Base-by-base conservation (phyloP, 2,888 invertebrate genomes). In the Gibbula magus region DNA sequence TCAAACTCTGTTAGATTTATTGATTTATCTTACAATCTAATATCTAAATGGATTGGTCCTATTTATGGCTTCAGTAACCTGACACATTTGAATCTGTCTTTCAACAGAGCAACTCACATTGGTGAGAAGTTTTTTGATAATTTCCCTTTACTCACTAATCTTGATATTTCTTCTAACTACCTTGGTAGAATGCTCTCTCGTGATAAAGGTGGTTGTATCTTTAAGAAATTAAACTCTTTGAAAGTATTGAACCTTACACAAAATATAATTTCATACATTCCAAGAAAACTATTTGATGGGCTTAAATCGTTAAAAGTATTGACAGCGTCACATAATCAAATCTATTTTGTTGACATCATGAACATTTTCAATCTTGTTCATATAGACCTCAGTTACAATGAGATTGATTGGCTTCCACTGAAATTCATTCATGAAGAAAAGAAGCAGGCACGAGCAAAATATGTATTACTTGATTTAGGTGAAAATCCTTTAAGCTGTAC, bases 31-130 rank as follows among this genome's bases (percentile, higher is more conserved):
- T 16, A 61, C 13, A 80, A 80, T 52, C 2, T 56, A 5, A 29
- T 80, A n/a, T n/a, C 67, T 16, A 10, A n/a, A 18, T 78, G 52
- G 54, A 32, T 35, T 54, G 78, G 81, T 2, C 78, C 75, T 13
- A 16, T 78, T 16, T 2, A 13, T 39, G 78, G 78, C n/a, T 18
- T 78, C 18, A 61, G 75, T 7, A 73, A 78, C 22, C 35, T 81
- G 20, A 67, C n/a, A 35, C 4, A 35, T 75, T 22, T 81, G 20
- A 56, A 81, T 54, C 22, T 81, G 4, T 75, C 78, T 20, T 7
- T 75, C 20, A 78, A 66, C 39, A 29, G 20, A 10, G 52, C 29
- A 18, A 13, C 10, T 22, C 7, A n/a, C n/a, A 25, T 75, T n/a
- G n/a, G n/a, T 25, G 29, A 45, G n/a, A 0, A 32, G 0, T 81